Percentiles rank a stretch among this genome's conserved stretches.
phyloP scores from a whole-genome alignment of 2,888 invertebrate species.

The Platycheirus rosarum region DNA sequence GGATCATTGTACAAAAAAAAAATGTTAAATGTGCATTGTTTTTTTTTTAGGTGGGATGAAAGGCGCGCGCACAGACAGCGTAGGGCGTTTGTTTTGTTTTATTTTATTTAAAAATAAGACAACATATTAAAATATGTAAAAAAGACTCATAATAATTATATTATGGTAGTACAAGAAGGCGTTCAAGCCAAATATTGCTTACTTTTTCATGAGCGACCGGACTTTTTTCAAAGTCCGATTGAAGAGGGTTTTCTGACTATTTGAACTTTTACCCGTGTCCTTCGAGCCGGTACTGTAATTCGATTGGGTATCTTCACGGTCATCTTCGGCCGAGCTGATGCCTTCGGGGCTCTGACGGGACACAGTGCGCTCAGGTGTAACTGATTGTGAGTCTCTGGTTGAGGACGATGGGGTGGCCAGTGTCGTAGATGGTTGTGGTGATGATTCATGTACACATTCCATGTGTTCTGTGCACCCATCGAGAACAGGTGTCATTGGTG shows the following conservation, averaged over 20 bases:
- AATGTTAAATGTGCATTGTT: conserved; percentile 56
- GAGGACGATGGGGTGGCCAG: conserved; percentile 61
- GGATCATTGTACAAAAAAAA: conserved; percentile 19
- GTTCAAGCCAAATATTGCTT: conserved; percentile 77
- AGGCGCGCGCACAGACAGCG: conserved; percentile 54
- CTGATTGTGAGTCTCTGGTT: conserved; percentile 78
- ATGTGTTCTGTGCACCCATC: conserved; percentile 72
- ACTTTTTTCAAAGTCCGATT: conserved; percentile 93
- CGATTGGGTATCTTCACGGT: conserved; percentile 79
- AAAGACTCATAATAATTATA: conserved; percentile 43
- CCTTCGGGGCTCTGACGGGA: conserved; percentile 81
- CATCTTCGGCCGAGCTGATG: conserved; percentile 82
- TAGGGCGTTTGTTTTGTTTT: conserved; percentile 36
- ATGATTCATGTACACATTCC: conserved; percentile 51
- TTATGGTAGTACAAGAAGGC: conserved; percentile 65
- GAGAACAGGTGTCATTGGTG: conserved; percentile 77
- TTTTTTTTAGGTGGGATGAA: conserved; percentile 55
- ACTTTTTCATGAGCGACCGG: conserved; percentile 87
- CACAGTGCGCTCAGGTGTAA: conserved; percentile 78
- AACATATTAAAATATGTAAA: conserved; percentile 59
- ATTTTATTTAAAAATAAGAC: conserved; percentile 42
- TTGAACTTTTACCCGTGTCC: conserved; percentile 74
- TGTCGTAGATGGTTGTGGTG: conserved; percentile 49
- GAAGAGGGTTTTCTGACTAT: conserved; percentile 88
- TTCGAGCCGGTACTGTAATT: conserved; percentile 76